Evolutionary conservation across 2,113 vertebrate species (phyloP), one percentile per base, ranked within the genome.

Genomic region (Proteles cristata): DNA sequence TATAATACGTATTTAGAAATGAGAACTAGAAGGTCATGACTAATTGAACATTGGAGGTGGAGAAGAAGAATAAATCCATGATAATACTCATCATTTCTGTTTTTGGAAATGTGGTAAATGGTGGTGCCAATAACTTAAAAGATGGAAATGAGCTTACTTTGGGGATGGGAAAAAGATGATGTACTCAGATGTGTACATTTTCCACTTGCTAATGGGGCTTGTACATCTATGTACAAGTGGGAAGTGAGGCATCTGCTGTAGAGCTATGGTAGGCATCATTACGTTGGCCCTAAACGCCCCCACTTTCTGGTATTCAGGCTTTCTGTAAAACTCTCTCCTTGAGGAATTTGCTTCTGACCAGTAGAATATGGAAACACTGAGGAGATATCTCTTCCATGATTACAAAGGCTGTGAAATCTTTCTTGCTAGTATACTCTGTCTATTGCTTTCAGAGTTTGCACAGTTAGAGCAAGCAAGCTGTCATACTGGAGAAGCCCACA

Each of bases 321-420:
- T 89, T 63, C 17, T 61, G 48, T 80, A 73, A 87, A 31, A 43
- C 39, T 50, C 9, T 63, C 25, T 50, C 23, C 77, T 89, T 94
- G 53, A 87, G 21, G 79, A 83, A 69, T 80, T 79, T 94, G 55
- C 55, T 94, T 94, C 35, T 96, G 39, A 83, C 12, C 7, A 74
- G 48, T 3, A 69, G 68, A 63, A 89, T 63, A 68, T 35, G 21
- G 43, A 43, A 80, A 23, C 68, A 45, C 0, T 66, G 80, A 85
- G 65, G 11, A 74, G 9, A 55, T 80, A 3, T 74, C 26, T 90
- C 48, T 39, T 86, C 23, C 43, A 14, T n/a, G 33, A 80, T 55
- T 83, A 81, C 3, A 31, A 33, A 65, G 39, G 33, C 14, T 71
- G 11, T 93, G 63, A 94, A 69, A 90, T 43, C n/a, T n/a, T 2